These are phyloP conservation scores for Paraescarpia echinospica DNA, from an alignment of 1,140 invertebrate species.

Conservation along the genomic window DNA sequence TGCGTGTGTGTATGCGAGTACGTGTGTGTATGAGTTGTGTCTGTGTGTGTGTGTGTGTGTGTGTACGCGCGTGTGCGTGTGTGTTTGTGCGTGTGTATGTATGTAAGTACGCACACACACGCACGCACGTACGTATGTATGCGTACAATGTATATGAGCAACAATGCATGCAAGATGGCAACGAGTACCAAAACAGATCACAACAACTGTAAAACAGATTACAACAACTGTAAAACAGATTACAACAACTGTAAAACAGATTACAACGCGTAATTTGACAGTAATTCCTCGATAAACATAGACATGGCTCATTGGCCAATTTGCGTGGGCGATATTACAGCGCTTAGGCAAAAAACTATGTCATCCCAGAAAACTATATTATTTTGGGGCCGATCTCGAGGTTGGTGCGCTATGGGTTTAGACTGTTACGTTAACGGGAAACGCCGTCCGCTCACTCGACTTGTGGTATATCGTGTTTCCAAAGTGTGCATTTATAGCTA, in stretches of 20 bases:
- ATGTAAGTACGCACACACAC: too few relatives aligned
- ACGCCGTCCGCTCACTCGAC: neutral
- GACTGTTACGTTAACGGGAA: neutral
- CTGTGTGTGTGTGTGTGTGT: too few relatives aligned
- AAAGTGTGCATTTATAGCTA: neutral
- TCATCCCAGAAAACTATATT: neutral
- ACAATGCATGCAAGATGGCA: neutral
- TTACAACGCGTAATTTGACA: neutral
- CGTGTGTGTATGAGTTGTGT: too few relatives aligned
- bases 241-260: neutral
- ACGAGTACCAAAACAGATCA: neutral
- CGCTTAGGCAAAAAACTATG: neutral
- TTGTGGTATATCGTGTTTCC: neutral
- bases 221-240: neutral
- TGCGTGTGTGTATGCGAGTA: neutral
- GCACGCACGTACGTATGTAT: neutral
- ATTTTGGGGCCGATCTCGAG: neutral
- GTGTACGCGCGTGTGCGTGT: too few relatives aligned
- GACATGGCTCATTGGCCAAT: neutral
- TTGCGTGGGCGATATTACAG: neutral
- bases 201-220: neutral
- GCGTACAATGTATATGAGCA: neutral
- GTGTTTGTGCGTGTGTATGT: too few relatives aligned
- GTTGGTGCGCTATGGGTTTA: neutral
- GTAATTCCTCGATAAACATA: neutral